These are phyloP conservation scores for Lithosia quadra DNA, from an alignment of 2,888 invertebrate species.

Conservation along the genomic window DNA sequence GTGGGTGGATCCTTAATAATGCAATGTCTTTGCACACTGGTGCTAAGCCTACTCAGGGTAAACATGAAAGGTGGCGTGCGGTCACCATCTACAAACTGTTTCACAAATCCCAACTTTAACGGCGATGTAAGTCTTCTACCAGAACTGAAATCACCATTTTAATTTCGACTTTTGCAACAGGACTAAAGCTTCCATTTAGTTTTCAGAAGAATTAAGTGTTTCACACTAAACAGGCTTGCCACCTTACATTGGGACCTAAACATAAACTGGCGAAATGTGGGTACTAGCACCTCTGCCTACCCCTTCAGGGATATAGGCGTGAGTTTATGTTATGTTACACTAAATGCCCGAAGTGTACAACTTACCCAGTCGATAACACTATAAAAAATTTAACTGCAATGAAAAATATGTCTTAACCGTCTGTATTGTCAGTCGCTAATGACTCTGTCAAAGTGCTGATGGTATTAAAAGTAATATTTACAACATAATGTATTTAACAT, in stretches of 20 bases:
- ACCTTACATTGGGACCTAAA: no score
- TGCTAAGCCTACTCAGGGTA: neutral
- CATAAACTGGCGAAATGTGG: no score
- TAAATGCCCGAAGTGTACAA: neutral
- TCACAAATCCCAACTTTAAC: neutral
- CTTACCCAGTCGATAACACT: neutral
- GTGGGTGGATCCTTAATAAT: neutral
- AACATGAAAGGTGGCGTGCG: neutral
- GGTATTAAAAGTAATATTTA: conserved; percentile 2
- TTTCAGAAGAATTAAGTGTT: neutral
- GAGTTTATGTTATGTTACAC: no score
- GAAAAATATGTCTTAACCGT: neutral
- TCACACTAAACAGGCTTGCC: no score
- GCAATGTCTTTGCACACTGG: neutral
- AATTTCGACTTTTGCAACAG: neutral
- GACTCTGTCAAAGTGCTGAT: neutral
- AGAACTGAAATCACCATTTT: neutral
- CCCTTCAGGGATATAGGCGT: no score
- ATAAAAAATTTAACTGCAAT: neutral
- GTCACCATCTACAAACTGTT: neutral
- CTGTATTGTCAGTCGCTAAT: neutral
- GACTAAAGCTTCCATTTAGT: neutral
- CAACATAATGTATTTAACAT: neutral
- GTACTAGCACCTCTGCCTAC: no score
- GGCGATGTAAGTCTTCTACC: no score